These are phyloP conservation scores for Psittacara wagleri DNA, from an alignment of 2,113 vertebrate species.

Conservation along the genomic window DNA sequence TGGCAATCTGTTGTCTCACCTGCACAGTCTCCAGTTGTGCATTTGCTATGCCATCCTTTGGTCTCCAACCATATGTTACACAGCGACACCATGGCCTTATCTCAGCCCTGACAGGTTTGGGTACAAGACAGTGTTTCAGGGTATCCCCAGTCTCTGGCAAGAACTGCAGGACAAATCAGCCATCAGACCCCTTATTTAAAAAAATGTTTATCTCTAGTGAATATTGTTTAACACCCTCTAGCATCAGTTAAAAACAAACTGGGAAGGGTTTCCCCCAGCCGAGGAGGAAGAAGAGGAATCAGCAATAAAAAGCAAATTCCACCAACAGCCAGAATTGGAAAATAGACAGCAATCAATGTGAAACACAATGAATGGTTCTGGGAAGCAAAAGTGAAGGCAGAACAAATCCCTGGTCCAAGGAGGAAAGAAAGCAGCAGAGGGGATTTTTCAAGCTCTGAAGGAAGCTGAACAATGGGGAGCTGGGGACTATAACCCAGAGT, in stretches of 20 bases:
- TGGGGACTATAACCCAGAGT: background rate
- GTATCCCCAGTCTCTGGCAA: background rate
- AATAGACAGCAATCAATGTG: background rate
- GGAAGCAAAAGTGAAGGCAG: background rate
- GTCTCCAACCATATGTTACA: background rate
- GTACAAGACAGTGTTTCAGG: background rate
- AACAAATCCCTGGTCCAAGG: background rate
- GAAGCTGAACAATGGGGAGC: accelerated
- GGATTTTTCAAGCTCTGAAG: background rate
- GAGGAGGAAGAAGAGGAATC: background rate
- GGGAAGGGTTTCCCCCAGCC: background rate
- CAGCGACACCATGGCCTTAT: background rate
- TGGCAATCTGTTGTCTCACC: background rate
- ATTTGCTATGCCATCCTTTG: background rate
- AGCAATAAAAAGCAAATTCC: background rate
- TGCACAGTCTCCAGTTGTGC: accelerated
- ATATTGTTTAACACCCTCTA: background rate
- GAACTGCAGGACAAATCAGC: background rate
- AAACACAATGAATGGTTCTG: background rate
- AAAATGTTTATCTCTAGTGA: background rate
- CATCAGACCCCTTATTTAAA: background rate
- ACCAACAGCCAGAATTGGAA: background rate
- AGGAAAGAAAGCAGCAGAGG: background rate
- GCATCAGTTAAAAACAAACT: background rate
- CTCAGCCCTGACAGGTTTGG: background rate